Evolutionary conservation across 2,888 invertebrate species (phyloP).

Genomic region (Pollenia labialis): DNA sequence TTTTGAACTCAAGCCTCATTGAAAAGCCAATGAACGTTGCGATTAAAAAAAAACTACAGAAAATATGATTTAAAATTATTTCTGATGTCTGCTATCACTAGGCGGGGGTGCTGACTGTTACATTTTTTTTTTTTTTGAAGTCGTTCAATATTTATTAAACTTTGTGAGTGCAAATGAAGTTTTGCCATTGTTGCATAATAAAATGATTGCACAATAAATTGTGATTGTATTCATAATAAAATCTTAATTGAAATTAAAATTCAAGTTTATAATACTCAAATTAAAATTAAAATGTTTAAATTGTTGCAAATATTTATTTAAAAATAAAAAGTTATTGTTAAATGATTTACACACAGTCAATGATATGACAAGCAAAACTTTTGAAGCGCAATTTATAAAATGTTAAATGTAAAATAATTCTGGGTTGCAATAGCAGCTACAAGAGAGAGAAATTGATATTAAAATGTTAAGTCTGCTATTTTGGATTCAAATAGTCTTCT

Average conservation of each 20-base stretch:
- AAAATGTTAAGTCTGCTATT: too few species aligned
- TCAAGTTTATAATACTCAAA: not conserved
- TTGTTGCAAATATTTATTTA: too few species aligned
- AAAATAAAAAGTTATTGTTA: too few species aligned
- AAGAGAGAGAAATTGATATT: too few species aligned
- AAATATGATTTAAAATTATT: slow-evolving; percentile 1
- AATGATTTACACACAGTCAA: too few species aligned
- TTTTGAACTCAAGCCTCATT: not conserved
- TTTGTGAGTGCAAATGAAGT: not conserved
- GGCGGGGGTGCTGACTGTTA: not conserved
- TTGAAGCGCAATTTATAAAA: too few species aligned
- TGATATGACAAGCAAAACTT: too few species aligned
- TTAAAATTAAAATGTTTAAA: too few species aligned
- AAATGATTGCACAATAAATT: not conserved
- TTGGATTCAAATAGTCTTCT: too few species aligned
- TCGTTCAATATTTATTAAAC: slow-evolving; percentile 3
- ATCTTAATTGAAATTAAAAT: not conserved
- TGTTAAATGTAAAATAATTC: too few species aligned
- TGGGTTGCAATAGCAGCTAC: too few species aligned
- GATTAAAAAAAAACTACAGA: slow-evolving; percentile 22
- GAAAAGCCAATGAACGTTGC: slow-evolving; percentile 31
- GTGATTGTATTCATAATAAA: not conserved
- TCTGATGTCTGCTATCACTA: not conserved
- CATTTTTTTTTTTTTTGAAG: not conserved
- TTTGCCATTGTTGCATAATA: slow-evolving; percentile 16